Evolutionary conservation across 1,140 invertebrate genomes (phyloP).

Genomic region (Dinoponera quadriceps): DNA sequence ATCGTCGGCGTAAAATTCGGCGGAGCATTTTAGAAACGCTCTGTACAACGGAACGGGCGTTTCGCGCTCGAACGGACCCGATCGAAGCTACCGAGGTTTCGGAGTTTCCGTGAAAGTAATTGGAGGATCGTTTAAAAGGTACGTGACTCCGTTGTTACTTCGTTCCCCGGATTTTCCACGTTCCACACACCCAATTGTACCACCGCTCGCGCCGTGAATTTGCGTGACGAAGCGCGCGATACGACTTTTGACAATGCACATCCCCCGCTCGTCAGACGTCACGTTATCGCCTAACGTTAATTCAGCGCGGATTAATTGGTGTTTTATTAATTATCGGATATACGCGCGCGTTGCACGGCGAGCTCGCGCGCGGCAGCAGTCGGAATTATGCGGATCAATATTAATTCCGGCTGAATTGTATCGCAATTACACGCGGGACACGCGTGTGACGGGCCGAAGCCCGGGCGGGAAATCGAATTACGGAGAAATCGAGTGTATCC

Average conservation of each 20-base stretch:
- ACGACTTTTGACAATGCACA: slow-evolving; percentile 11
- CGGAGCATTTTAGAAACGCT: not conserved
- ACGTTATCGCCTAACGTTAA: not conserved
- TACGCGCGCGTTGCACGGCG: not conserved
- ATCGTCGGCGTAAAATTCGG: not conserved
- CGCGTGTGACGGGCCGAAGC: not conserved
- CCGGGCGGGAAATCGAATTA: slow-evolving; percentile 32
- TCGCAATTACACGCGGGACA: slow-evolving; percentile 26
- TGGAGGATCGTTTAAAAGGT: slow-evolving; percentile 43
- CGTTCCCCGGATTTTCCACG: slow-evolving; percentile 23
- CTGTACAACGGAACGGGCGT: not conserved
- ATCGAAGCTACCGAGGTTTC: slow-evolving; percentile 36
- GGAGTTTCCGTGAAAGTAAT: slow-evolving; percentile 57
- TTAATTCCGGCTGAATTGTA: slow-evolving; percentile 46
- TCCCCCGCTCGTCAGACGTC: slow-evolving; percentile 7
- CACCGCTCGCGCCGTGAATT: slow-evolving; percentile 1
- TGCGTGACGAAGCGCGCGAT: not conserved
- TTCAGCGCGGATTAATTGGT: slow-evolving; percentile 12
- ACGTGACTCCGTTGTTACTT: slow-evolving; percentile 58
- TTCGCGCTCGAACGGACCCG: slow-evolving; percentile 27
- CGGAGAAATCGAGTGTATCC: slow-evolving; percentile 14
- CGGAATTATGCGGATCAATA: slow-evolving; percentile 26
- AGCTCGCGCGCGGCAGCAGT: not conserved
- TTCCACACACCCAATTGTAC: not conserved
- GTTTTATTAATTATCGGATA: slow-evolving; percentile 52